Percentiles rank a stretch among this genome's conserved stretches.
These are phyloP conservation scores for Istiophorus platypterus DNA, from an alignment of 2,113 vertebrate genomes.

Conservation along the genomic window DNA sequence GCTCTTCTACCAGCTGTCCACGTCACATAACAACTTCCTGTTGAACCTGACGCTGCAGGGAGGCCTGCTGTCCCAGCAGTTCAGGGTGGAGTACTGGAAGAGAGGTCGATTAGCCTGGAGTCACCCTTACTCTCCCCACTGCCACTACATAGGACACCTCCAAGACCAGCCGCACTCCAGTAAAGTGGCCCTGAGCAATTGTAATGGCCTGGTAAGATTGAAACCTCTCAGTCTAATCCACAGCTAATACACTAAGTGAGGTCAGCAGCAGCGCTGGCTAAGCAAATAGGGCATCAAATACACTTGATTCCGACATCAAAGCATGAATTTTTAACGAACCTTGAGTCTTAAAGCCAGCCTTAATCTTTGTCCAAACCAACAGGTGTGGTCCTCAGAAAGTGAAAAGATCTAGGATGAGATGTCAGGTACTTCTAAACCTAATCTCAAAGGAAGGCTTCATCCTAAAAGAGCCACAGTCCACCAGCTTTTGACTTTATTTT, in stretches of 20 bases:
- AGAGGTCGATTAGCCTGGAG: slow-evolving; percentile 93
- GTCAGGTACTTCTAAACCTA: background rate
- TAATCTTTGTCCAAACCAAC: slow-evolving; percentile 33
- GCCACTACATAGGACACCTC: slow-evolving; percentile 95
- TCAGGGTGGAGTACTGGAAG: slow-evolving; percentile 98
- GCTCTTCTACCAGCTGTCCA: slow-evolving; percentile 95
- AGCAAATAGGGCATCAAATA: slow-evolving; percentile 41
- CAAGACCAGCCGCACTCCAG: slow-evolving; percentile 91
- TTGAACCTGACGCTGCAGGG: slow-evolving; percentile 94
- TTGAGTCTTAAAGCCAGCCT: slow-evolving; percentile 17
- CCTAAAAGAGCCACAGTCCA: background rate
- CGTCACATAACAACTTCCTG: slow-evolving; percentile 91
- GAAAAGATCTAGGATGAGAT: background rate
- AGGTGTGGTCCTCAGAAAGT: slow-evolving; percentile 13
- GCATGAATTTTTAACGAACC: slow-evolving; percentile 46
- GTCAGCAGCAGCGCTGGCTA: slow-evolving; percentile 37
- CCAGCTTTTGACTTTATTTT: background rate
- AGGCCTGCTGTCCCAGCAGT: slow-evolving; percentile 91
- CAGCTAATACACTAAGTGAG: slow-evolving; percentile 26
- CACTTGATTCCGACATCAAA: slow-evolving; percentile 48
- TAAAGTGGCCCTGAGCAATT: slow-evolving; percentile 98
- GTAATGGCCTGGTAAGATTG: slow-evolving; percentile 95
- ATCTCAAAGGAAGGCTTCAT: slow-evolving; percentile 5
- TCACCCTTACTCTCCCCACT: slow-evolving; percentile 90
- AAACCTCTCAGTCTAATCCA: slow-evolving; percentile 22